phyloP scores from a whole-genome alignment of 2,888 invertebrate species.

The Plagiodera versicolora region DNA sequence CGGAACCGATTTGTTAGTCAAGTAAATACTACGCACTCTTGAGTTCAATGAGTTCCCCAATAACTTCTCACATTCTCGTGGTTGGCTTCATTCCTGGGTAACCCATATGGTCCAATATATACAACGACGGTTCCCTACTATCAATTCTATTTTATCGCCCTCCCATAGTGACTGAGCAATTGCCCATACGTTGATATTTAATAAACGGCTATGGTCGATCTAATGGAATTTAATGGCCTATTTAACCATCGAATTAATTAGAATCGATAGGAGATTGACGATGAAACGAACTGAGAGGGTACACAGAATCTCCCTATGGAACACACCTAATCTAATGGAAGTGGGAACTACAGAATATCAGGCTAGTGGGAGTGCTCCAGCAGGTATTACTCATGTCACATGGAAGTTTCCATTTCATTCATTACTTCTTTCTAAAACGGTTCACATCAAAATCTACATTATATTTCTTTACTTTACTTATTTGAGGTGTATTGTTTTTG shows the following conservation, averaged over 20 bases:
- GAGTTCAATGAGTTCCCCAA: too few species aligned
- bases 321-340: neutral
- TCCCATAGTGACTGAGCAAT: constrained; percentile 29
- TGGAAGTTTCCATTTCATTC: too few species aligned
- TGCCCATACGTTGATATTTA: constrained; percentile 27
- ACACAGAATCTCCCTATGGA: neutral
- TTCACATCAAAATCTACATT: too few species aligned
- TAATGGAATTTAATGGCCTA: constrained; percentile 28
- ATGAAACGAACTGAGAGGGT: neutral
- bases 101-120: constrained; percentile 2
- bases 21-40: too few species aligned
- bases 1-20: too few species aligned
- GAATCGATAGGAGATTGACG: constrained; percentile 10
- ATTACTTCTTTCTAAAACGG: too few species aligned
- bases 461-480: too few species aligned
- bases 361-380: neutral
- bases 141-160: constrained; percentile 25
- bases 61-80: neutral
- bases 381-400: too few species aligned
- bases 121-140: constrained; percentile 9
- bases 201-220: constrained; percentile 20
- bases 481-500: too few species aligned
- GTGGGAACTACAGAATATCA: neutral
- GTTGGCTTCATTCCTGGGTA: neutral
- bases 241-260: constrained; percentile 21